Base-by-base conservation (phyloP, 2,888 invertebrate species). In the Archaeoteleia sp. region DNA sequence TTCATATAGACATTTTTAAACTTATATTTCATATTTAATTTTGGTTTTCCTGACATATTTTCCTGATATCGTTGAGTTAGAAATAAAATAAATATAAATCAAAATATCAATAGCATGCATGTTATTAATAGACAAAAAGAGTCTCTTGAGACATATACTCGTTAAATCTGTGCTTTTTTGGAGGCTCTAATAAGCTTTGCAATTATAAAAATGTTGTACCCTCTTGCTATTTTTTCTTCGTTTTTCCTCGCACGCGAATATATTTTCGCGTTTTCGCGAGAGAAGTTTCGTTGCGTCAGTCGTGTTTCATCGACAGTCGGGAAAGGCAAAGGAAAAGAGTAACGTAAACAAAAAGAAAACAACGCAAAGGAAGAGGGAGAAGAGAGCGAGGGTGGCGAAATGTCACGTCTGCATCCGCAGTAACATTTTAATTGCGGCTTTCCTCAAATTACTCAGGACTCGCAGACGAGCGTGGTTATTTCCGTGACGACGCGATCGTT, bases 341-440 rank as follows among this genome's bases (percentile, higher is more conserved):
- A n/a, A n/a, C n/a, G n/a, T n/a, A n/a, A n/a, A n/a, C n/a, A n/a
- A n/a, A n/a, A n/a, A n/a, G n/a, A n/a, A n/a, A n/a, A n/a, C n/a
- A n/a, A n/a, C n/a, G n/a, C n/a, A n/a, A n/a, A 46, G 25, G 46
- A 48, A 55, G 45, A 30, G 49, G 30, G 40, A 39, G 0, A 20
- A 43, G 45, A 57, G 55, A 20, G 27, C 27, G 29, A 39, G 25
- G 53, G 48, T 42, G 17, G 51, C 32, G 29, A 51, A 58, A 48
- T 35, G 58, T 45, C 60, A 67, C 40, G 60, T 67, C 60, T 66
- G 53, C 48, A 32, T 34, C 29, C 46, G 48, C 57, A 53, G 53
- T 58, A 62, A 67, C 58, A 43, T 67, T 67, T 67, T 67, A 67
- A 67, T 62, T 67, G 67, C 60, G 60, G 58, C 57, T 62, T 62